Base-by-base conservation (phyloP, 2,888 invertebrate species). In the Palloptera scutellata region DNA sequence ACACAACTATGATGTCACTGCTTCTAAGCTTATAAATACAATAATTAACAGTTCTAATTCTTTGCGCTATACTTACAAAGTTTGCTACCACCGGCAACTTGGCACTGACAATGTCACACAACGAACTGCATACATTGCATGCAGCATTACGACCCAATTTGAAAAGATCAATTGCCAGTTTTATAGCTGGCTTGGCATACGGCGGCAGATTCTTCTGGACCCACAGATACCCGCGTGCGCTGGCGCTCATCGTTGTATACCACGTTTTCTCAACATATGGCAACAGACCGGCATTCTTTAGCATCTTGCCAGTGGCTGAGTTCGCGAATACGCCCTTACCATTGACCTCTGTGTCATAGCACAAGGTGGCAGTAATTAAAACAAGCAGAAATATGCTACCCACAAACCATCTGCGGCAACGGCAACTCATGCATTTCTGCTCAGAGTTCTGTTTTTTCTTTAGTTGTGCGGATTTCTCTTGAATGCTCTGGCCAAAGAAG, bases 261-360 rank as follows among this genome's bases (percentile, higher is more conserved):
- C 90, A 89, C 4, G 88, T 89, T 70, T 86, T 86, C 74, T 91
- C 89, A 62, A 89, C 89, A 74, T 90, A 89, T 61, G 89, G 89
- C 69, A 89, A 80, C 42, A 90, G 83, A 45, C 92, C 92, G 43
- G 88, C 87, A 75, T 90, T 89, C 75, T 89, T 89, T 74, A 92
- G 84, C 53, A 89, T 84, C 75, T 87, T 88, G 53, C 89, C 91
- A 8, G 90, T 90, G 74, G 87, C 86, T 54, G 92, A 91, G 74
- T 89, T 91, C 76, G 90, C 88, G 86, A 92, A 92, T 70, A 89
- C 86, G 58, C 91, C 90, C 66, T 90, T 90, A 67, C 88, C 88
- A 77, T 89, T 88, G 71, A 86, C 87, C 45, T 89, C 87, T 40
- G 90, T 88, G 84, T 93, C 93, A 74, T 89, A 90, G 45, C 87